phyloP scores from a whole-genome alignment of 23 tunicate genomes.

The Phallusia fumigata region DNA sequence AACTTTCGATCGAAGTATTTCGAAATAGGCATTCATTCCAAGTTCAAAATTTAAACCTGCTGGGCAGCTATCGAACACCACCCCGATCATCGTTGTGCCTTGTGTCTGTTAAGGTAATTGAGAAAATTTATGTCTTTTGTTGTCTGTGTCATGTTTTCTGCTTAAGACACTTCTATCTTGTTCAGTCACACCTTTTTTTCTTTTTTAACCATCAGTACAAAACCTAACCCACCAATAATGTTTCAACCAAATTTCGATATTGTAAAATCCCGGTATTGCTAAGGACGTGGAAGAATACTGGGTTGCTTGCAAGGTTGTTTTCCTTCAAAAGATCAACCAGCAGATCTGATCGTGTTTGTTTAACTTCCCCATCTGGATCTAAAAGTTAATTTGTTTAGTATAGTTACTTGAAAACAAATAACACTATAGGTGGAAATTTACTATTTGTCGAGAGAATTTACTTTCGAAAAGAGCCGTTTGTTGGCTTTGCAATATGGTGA shows the following conservation, averaged over 20 bases:
- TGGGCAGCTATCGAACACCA: not conserved
- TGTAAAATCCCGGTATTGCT: not conserved
- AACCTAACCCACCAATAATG: not conserved
- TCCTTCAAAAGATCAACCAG: not conserved
- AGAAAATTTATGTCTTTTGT: not conserved
- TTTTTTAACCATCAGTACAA: not conserved
- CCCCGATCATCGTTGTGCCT: not conserved
- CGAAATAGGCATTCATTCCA: not conserved
- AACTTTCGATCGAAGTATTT: not conserved
- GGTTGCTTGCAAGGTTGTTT: not conserved
- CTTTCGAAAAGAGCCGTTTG: no score
- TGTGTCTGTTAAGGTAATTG: not conserved
- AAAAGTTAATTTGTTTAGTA: no score
- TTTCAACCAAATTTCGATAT: not conserved
- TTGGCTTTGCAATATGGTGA: not conserved
- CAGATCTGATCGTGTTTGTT: not conserved
- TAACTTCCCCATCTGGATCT: no score
- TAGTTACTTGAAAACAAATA: no score
- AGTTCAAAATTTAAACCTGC: not conserved
- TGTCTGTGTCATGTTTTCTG: no score
- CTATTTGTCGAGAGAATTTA: no score
- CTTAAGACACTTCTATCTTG: no score
- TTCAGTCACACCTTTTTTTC: no score
- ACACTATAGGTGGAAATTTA: no score
- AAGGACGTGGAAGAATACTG: not conserved